Evolutionary conservation across 1,140 invertebrate species (phyloP).

Genomic region (Thaumetopoea pityocampa): DNA sequence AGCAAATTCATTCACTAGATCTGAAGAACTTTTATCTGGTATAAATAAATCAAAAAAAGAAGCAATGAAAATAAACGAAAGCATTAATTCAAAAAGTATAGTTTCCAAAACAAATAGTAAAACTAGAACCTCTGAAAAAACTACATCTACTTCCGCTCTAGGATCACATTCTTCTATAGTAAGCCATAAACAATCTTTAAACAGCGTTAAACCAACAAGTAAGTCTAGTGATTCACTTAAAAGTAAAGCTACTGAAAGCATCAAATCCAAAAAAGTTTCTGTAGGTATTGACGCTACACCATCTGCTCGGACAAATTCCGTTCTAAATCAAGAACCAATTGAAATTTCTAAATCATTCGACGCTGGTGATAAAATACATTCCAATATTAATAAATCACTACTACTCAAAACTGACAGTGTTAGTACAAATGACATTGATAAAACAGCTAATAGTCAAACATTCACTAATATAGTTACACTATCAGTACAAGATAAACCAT

Average conservation of each 20-base stretch:
- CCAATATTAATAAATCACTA: conserved; percentile 57
- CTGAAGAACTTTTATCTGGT: conserved; percentile 57
- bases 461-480: conserved; percentile 74
- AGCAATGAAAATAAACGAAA: conserved; percentile 28
- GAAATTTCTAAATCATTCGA: conserved; percentile 81
- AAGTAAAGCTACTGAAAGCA: conserved; percentile 64
- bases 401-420: conserved; percentile 55
- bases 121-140: conserved; percentile 63
- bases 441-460: conserved; percentile 40
- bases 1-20: conserved; percentile 50
- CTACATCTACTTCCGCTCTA: conserved; percentile 62
- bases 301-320: conserved; percentile 81
- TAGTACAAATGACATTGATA: conserved; percentile 17
- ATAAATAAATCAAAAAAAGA: conserved; percentile 47
- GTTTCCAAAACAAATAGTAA: conserved; percentile 37
- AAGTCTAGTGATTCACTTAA: conserved; percentile 67
- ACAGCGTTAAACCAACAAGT: conserved; percentile 34
- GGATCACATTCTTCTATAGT: conserved; percentile 58
- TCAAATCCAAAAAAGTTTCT: conserved; percentile 80
- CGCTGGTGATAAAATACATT: conserved; percentile 43
- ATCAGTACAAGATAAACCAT: conserved; percentile 47
- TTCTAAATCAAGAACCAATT: conserved; percentile 85
- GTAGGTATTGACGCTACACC: conserved; percentile 86
- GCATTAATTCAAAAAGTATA: conserved; percentile 29
- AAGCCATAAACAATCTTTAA: conserved; percentile 49